These are phyloP conservation scores for Lycophotia porphyrea DNA, from an alignment of 2,888 invertebrate genomes.

Conservation along the genomic window DNA sequence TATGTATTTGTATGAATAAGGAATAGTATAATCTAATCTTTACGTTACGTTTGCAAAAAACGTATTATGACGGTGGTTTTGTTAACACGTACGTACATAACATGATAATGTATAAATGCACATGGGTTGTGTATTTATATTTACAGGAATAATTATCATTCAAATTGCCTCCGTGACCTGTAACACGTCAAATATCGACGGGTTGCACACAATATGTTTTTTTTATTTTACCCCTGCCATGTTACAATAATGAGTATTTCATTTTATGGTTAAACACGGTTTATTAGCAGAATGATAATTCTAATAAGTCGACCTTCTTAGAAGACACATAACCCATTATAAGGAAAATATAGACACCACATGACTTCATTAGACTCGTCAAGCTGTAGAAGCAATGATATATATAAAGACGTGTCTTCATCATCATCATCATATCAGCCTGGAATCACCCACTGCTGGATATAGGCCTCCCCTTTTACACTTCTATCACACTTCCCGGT, in stretches of 20 bases:
- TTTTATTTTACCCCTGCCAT: no score
- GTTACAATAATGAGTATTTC: no score
- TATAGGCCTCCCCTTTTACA: no score
- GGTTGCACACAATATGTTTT: neutral
- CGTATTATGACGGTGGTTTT: slow-evolving; percentile 5
- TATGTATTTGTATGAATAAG: slow-evolving; percentile 18
- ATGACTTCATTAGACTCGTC: neutral
- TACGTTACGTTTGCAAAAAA: slow-evolving; percentile 13
- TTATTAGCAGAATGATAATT: no score
- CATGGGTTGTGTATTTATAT: neutral
- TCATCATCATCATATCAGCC: no score
- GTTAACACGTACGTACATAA: slow-evolving; percentile 6
- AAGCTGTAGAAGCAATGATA: neutral
- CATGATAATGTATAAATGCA: neutral
- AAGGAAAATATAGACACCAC: neutral
- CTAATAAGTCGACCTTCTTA: neutral
- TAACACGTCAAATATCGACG: slow-evolving; percentile 28
- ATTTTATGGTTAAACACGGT: no score
- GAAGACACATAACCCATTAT: neutral
- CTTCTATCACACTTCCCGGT: no score
- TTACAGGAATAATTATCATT: slow-evolving; percentile 14
- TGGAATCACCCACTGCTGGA: no score
- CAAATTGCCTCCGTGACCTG: slow-evolving; percentile 19
- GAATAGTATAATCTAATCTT: slow-evolving; percentile 39
- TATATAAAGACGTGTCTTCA: no score